These are phyloP conservation scores for Drosophila setifemur DNA, from an alignment of 1,140 invertebrate genomes.

Conservation along the genomic window DNA sequence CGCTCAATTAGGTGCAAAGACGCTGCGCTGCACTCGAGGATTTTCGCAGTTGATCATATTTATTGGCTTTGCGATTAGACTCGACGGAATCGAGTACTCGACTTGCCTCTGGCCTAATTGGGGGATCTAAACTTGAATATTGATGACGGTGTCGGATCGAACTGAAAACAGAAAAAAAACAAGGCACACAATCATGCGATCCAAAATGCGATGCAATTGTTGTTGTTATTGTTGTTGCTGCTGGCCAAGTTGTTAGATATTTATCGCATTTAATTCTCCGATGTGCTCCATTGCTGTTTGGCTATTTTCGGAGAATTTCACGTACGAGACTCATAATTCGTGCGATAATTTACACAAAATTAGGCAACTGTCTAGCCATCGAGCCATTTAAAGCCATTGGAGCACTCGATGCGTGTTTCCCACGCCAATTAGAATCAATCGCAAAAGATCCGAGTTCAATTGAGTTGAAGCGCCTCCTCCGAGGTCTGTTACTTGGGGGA, in stretches of 20 bases:
- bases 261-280: constrained; percentile 63
- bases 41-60: constrained; percentile 69
- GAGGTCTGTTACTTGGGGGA: constrained; percentile 30
- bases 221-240: constrained; percentile 25
- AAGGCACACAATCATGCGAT: constrained; percentile 3
- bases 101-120: constrained; percentile 69
- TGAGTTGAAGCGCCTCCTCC: constrained; percentile 8
- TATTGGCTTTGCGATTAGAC: constrained; percentile 61
- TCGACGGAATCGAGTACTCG: constrained; percentile 10
- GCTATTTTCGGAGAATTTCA: constrained; percentile 74
- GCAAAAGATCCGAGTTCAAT: constrained; percentile 16
- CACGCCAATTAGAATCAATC: constrained; percentile 73
- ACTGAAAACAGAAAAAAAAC: neutral
- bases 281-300: constrained; percentile 31
- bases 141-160: constrained; percentile 54
- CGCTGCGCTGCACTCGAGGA: constrained; percentile 60
- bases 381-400: constrained; percentile 62
- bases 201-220: constrained; percentile 38
- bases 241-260: constrained; percentile 53
- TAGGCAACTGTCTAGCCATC: constrained; percentile 76
- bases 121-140: constrained; percentile 66
- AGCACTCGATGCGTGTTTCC: constrained; percentile 54
- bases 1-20: constrained; percentile 78
- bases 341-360: constrained; percentile 80
- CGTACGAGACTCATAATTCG: constrained; percentile 78